These are phyloP conservation scores for Nomada fabriciana DNA, from an alignment of 2,888 invertebrate species.

Conservation along the genomic window DNA sequence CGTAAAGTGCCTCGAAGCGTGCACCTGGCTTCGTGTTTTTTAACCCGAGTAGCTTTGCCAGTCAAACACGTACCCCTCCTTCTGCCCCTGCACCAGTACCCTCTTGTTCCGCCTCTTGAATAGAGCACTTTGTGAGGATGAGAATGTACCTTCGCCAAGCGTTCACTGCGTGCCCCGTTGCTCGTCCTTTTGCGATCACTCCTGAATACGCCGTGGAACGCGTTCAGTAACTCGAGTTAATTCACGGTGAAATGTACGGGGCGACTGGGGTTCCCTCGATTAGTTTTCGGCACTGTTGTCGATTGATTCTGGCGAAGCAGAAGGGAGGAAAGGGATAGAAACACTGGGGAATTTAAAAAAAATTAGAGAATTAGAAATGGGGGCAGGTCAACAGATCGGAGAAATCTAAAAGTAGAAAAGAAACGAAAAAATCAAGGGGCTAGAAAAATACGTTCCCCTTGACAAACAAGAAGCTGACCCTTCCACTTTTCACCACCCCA, in stretches of 20 bases:
- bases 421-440: too few relatives aligned
- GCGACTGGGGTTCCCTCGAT: background rate
- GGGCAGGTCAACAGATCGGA: too few relatives aligned
- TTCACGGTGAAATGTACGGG: background rate
- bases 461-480: too few relatives aligned
- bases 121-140: slow-evolving; percentile 31
- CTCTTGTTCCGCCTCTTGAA: slow-evolving; percentile 27
- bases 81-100: background rate
- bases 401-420: too few relatives aligned
- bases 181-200: background rate
- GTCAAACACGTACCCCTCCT: slow-evolving; percentile 34
- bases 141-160: slow-evolving; percentile 4
- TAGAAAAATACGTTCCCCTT: too few relatives aligned
- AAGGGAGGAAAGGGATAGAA: too few relatives aligned
- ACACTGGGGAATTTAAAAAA: too few relatives aligned
- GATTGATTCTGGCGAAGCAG: too few relatives aligned
- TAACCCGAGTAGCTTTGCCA: slow-evolving; percentile 37
- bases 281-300: background rate
- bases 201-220: background rate
- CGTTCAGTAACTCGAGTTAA: slow-evolving; percentile 17
- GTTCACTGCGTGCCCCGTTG: slow-evolving; percentile 9
- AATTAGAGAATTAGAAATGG: too few relatives aligned
- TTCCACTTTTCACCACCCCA: too few relatives aligned
- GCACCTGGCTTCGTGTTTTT: slow-evolving; percentile 66
- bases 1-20: slow-evolving; percentile 46